phyloP scores from a whole-genome alignment of 2,113 vertebrate species.

The Capra hircus region DNA sequence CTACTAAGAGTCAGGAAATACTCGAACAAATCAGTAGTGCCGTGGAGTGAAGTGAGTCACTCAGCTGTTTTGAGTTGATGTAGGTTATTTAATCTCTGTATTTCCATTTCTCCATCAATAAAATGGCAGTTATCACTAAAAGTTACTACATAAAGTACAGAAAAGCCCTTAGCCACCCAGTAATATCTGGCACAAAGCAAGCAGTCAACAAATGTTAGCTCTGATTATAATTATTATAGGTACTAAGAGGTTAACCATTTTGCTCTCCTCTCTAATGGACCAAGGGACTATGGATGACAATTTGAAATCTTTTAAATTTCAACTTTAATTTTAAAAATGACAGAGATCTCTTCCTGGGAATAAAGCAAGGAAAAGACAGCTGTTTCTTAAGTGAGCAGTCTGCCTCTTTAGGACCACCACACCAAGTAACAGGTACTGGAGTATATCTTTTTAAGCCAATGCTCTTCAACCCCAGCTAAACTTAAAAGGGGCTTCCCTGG shows the following conservation, averaged over 20 bases:
- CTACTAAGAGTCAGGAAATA: background rate
- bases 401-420: background rate
- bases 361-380: background rate
- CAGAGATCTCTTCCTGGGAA: background rate
- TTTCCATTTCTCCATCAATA: background rate
- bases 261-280: background rate
- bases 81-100: background rate
- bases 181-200: background rate
- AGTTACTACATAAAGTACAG: background rate
- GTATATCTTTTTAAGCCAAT: background rate
- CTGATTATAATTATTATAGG: background rate
- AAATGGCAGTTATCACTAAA: background rate
- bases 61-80: background rate
- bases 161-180: background rate
- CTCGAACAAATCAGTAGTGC: background rate
- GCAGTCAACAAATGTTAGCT: background rate
- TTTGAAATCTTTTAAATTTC: constrained; percentile 35
- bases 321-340: constrained; percentile 24
- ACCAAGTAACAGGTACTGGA: background rate
- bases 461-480: background rate
- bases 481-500: background rate
- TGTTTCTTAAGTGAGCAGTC: background rate
- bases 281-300: background rate
- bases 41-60: background rate
- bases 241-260: background rate